These are phyloP conservation scores for Rhinatrema bivittatum DNA, from an alignment of 2,797 vertebrate species.

Conservation along the genomic window DNA sequence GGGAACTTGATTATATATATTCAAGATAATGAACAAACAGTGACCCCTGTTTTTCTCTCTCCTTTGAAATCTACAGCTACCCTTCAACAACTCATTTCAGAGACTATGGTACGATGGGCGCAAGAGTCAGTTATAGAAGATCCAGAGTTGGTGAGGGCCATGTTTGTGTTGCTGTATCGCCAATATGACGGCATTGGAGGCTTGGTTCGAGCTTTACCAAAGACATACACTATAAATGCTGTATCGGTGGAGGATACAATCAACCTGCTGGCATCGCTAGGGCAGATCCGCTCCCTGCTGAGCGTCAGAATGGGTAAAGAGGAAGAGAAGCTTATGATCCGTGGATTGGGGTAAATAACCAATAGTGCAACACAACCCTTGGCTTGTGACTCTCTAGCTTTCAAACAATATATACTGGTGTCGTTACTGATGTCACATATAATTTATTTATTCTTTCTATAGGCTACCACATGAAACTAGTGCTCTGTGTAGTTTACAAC, in stretches of 20 bases:
- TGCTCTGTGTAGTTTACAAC: too few relatives aligned
- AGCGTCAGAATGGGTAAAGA: conserved; percentile 92
- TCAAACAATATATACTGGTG: not conserved
- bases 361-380: not conserved
- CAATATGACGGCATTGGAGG: conserved; percentile 92
- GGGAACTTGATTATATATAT: too few relatives aligned
- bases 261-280: conserved; percentile 82
- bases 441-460: too few relatives aligned
- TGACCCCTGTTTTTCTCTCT: not conserved
- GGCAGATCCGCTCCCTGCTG: conserved; percentile 88
- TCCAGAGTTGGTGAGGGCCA: conserved; percentile 86
- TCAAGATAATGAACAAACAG: not conserved
- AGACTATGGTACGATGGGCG: conserved; percentile 94
- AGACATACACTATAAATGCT: conserved; percentile 89
- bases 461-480: too few relatives aligned
- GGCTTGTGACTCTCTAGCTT: not conserved
- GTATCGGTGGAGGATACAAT: conserved; percentile 93
- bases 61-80: conserved; percentile 56
- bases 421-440: too few relatives aligned
- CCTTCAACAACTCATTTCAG: conserved; percentile 86
- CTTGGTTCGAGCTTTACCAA: conserved; percentile 81
- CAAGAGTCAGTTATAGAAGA: conserved; percentile 93
- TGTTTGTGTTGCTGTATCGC: conserved; percentile 88
- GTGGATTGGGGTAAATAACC: conserved; percentile 77
- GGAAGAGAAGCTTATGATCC: conserved; percentile 96